A percentile compares a stretch with the other conserved stretches of the same genome.
phyloP scores from a whole-genome alignment of 2,888 invertebrate species.

The Tachina grossa region DNA sequence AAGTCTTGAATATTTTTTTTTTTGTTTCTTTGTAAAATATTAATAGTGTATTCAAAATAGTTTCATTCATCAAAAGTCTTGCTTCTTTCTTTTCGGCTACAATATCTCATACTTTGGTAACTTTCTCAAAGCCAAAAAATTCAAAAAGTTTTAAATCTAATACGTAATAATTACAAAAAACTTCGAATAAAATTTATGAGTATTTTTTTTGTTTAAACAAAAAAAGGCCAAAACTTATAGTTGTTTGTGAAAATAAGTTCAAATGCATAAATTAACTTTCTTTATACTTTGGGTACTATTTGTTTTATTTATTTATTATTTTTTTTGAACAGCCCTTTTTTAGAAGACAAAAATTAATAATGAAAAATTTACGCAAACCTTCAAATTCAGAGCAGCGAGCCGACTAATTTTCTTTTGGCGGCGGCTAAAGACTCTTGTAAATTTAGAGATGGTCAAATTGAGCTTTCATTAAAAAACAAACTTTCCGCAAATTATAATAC shows the following conservation, averaged over 20 bases:
- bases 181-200: conserved; percentile 16
- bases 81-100: not conserved
- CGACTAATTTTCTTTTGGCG: too few species aligned
- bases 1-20: too few species aligned
- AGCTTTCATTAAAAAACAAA: too few species aligned
- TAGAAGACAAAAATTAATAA: conserved; percentile 18
- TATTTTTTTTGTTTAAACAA: not conserved
- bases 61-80: conserved; percentile 10
- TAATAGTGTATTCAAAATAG: conserved; percentile 13
- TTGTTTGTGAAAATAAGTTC: not conserved
- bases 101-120: not conserved
- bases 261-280: conserved; percentile 68
- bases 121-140: conserved; percentile 51
- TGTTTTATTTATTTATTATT: too few species aligned
- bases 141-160: conserved; percentile 9
- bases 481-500: too few species aligned
- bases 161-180: conserved; percentile 4
- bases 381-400: too few species aligned
- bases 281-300: conserved; percentile 14
- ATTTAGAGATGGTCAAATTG: too few species aligned
- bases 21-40: not conserved
- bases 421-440: too few species aligned
- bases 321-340: conserved; percentile 27
- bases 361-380: not conserved
- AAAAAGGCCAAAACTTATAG: not conserved